A percentile compares a stretch with the other conserved stretches of the same genome.
Evolutionary conservation across 2,888 invertebrate species (phyloP).

Genomic region (Nomada hirtipes): DNA sequence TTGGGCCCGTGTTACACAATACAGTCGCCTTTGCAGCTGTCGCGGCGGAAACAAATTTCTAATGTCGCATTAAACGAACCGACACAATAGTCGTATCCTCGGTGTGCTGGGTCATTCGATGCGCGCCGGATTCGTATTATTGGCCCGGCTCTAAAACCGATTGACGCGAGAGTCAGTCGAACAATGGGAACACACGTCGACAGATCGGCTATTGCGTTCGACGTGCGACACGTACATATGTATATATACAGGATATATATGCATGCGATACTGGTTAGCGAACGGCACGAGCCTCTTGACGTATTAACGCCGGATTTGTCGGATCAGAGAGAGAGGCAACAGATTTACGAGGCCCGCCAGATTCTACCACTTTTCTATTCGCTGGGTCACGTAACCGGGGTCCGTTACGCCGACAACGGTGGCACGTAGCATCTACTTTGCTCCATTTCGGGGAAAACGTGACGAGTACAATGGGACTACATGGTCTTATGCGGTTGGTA

Average conservation of each 20-base stretch:
- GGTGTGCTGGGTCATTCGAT: conserved; percentile 70
- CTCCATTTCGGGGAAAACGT: conserved; percentile 59
- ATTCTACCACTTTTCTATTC: conserved; percentile 65
- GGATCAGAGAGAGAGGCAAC: conserved; percentile 63
- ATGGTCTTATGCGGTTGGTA: conserved; percentile 41
- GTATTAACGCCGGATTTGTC: conserved; percentile 75
- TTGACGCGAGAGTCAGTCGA: conserved; percentile 56
- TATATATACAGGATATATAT: too few species aligned
- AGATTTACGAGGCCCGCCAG: conserved; percentile 71
- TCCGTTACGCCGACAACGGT: conserved; percentile 50
- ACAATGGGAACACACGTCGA: conserved; percentile 49
- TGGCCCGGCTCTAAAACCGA: conserved; percentile 51
- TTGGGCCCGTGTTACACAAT: conserved; percentile 64
- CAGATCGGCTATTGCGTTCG: conserved; percentile 35
- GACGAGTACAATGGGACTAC: conserved; percentile 46
- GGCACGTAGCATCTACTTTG: conserved; percentile 63
- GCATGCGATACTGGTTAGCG: conserved; percentile 9
- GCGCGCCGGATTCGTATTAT: conserved; percentile 60
- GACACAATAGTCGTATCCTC: conserved; percentile 69
- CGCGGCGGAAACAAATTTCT: conserved; percentile 78
- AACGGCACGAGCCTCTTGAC: conserved; percentile 66
- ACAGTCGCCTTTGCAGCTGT: conserved; percentile 75
- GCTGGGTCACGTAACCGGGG: conserved; percentile 70
- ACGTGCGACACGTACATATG: conserved; percentile 7
- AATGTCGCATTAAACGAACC: conserved; percentile 80